These are phyloP conservation scores for Himalopsyche japonica DNA, from an alignment of 2,888 invertebrate genomes.

Conservation along the genomic window DNA sequence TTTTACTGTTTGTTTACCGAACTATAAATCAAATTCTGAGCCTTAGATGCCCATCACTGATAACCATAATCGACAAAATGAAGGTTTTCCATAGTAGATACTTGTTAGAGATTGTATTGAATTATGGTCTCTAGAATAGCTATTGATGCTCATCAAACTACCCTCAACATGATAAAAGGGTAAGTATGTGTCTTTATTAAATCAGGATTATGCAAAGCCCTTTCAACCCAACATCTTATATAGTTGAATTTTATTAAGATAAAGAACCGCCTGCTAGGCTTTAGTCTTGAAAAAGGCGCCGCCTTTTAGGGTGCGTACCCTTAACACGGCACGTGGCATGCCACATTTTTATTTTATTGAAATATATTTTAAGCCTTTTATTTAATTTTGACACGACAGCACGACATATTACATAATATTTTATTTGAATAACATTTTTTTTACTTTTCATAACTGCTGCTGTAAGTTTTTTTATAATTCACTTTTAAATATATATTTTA, in stretches of 20 bases:
- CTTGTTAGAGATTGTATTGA: background rate
- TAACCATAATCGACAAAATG: background rate
- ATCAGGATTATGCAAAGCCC: slow-evolving; percentile 26
- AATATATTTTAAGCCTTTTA: too few species aligned
- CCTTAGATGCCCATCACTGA: too few species aligned
- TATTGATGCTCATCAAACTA: background rate
- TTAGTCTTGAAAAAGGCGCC: background rate
- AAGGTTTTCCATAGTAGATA: background rate
- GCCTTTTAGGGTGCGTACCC: background rate
- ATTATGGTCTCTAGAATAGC: background rate
- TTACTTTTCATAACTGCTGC: too few species aligned
- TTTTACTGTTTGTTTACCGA: too few species aligned
- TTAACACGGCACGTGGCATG: background rate
- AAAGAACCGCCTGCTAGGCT: background rate
- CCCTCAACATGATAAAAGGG: background rate
- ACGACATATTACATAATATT: too few species aligned
- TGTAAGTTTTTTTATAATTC: too few species aligned
- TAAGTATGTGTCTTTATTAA: slow-evolving; percentile 3
- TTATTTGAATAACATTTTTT: too few species aligned
- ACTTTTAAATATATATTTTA: too few species aligned
- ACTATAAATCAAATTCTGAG: too few species aligned
- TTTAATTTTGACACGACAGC: too few species aligned
- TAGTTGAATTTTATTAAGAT: background rate
- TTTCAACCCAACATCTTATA: background rate
- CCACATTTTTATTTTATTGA: too few species aligned